Conservation (phyloP, 2,888 invertebrate genomes). For the Therioaphis trifolii region DNA sequence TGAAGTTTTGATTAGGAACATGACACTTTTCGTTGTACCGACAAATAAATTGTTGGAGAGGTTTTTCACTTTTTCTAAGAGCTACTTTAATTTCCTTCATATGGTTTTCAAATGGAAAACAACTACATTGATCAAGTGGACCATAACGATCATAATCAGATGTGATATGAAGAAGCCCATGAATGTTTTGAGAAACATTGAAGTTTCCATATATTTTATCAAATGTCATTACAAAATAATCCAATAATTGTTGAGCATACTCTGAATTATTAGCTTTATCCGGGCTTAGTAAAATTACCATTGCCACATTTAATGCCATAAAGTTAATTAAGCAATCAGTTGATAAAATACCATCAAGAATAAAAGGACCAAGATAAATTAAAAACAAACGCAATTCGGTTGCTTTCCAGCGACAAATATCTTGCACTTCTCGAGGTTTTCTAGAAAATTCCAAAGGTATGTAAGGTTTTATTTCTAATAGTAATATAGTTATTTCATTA, state of each 20-base stretch:
- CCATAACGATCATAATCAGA: slow-evolving; percentile 9
- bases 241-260: slow-evolving; percentile 11
- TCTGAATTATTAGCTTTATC: background rate
- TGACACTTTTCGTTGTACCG: slow-evolving; percentile 5
- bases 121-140: slow-evolving; percentile 13
- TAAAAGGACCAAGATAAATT: slow-evolving; percentile 24
- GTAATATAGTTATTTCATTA: slow-evolving; percentile 17
- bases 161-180: slow-evolving; percentile 14
- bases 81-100: slow-evolving; percentile 12
- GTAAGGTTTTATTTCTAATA: background rate
- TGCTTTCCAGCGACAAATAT: slow-evolving; percentile 15
- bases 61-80: slow-evolving; percentile 23
- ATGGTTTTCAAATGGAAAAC: slow-evolving; percentile 25
- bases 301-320: slow-evolving; percentile 3
- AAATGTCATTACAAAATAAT: slow-evolving; percentile 29
- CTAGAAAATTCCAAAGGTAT: background rate
- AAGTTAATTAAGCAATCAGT: background rate
- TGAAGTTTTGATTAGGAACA: background rate
- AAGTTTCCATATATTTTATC: slow-evolving; percentile 23
- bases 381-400: slow-evolving; percentile 6
- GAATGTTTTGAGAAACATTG: slow-evolving; percentile 16
- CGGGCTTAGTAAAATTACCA: slow-evolving; percentile 1
- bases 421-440: slow-evolving; percentile 14
- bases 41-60: slow-evolving; percentile 9
- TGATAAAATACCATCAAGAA: background rate